phyloP scores from a whole-genome alignment of 2,113 vertebrate species.

The Alaudala cheleensis region DNA sequence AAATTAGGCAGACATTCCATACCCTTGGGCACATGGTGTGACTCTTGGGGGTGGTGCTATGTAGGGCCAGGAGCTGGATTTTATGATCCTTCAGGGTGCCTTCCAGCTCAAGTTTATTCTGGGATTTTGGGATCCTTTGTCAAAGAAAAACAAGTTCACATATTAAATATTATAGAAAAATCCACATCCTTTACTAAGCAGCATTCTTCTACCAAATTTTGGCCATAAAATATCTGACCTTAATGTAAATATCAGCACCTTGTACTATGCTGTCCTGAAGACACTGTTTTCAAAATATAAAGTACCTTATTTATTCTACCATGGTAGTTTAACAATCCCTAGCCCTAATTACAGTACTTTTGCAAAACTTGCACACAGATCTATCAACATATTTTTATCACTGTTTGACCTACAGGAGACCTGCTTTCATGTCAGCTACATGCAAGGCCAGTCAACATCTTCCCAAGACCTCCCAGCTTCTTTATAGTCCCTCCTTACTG shows the following conservation, averaged over 20 bases:
- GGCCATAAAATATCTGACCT: neutral
- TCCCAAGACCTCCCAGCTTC: neutral
- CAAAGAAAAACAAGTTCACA: neutral
- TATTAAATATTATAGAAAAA: neutral
- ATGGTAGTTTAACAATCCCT: neutral
- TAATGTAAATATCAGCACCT: neutral
- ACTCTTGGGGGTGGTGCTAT: neutral
- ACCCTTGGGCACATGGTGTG: too few species aligned
- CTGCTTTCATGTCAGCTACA: neutral
- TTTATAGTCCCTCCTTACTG: neutral
- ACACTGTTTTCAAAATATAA: neutral
- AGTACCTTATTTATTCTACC: neutral
- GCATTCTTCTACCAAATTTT: neutral
- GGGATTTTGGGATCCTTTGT: neutral
- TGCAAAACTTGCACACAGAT: neutral
- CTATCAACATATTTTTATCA: neutral
- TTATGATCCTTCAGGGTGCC: neutral
- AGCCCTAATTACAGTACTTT: neutral
- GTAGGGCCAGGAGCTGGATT: neutral
- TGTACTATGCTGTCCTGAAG: neutral
- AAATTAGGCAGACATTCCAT: neutral
- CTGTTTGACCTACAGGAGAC: neutral
- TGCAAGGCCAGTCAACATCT: neutral
- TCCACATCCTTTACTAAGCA: neutral
- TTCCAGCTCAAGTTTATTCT: neutral